These are phyloP conservation scores for Sarcophaga bullata DNA, from an alignment of 1,140 invertebrate species.

Conservation along the genomic window DNA sequence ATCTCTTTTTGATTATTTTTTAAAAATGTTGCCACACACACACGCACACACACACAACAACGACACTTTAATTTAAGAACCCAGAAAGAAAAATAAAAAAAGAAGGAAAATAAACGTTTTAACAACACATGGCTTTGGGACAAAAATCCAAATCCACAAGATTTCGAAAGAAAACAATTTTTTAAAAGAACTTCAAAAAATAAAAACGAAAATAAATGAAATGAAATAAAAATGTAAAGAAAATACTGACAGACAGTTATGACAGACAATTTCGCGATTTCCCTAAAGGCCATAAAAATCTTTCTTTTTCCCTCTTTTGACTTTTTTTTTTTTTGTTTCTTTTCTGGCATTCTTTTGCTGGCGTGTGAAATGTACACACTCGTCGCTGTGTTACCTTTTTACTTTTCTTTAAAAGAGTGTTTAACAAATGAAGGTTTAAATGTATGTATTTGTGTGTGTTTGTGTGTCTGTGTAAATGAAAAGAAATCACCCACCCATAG, in stretches of 20 bases:
- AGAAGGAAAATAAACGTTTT: too few species aligned
- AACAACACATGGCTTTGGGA: constrained; percentile 9
- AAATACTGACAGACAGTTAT: constrained; percentile 7
- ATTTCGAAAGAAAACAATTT: background rate
- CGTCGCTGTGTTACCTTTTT: too few species aligned
- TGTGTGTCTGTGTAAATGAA: background rate
- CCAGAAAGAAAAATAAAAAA: too few species aligned
- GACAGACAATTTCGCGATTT: constrained; percentile 23
- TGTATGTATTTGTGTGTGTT: background rate
- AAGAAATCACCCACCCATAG: background rate
- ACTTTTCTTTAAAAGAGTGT: background rate
- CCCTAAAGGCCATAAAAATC: constrained; percentile 8
- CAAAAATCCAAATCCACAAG: background rate
- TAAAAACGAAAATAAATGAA: background rate
- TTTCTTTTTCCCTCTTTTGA: background rate
- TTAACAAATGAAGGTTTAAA: background rate
- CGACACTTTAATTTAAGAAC: background rate
- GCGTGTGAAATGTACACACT: background rate
- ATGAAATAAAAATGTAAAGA: background rate
- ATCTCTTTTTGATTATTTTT: constrained; percentile 22
- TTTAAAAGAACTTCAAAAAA: background rate
- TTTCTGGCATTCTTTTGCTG: too few species aligned
- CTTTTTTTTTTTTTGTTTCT: too few species aligned
- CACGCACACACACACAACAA: background rate
- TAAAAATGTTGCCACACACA: background rate